Evolutionary conservation across 2,888 invertebrate species (phyloP), one percentile per base, ranked within the genome.

Genomic region (Thelaira solivaga): DNA sequence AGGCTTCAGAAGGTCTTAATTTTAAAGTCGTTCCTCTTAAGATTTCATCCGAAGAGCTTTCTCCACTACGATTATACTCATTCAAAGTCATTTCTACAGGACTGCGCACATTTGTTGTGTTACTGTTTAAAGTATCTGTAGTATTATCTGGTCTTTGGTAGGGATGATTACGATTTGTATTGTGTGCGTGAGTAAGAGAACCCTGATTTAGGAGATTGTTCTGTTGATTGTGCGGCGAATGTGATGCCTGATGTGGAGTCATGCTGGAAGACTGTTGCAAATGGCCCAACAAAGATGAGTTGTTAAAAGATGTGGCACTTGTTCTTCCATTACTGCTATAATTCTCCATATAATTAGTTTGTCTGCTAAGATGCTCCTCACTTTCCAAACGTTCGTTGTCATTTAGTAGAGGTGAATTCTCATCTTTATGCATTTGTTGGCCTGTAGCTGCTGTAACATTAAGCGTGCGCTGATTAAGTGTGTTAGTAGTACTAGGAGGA

Each of bases 1-100:
- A 79, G 62, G 85, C 69, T 20, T 86, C 86, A 1, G 85, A 81
- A 0, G 85, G 77, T 5, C 87, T 84, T 36, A 88, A 85, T 73
- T 88, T 88, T n/a, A 86, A 82, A 7, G 87, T 86, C 1, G 86
- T 84, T 24, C 87, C 85, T 11, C 88, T 83, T 65, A 89, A 74
- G 76, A 85, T 80, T 67, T 86, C 88, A 29, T 87, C 87, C 11
- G 86, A 45, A 0, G 73, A 69, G 16, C 59, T 59, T 83, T 64
- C 84, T 1, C 45, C 83, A 29, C 81, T 80, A 31, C 88, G 86
- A 75, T 89, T 88, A 80, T 88, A 89, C 80, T 89, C 88, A 73
- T 89, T 89, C 43, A 89, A 83, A 8, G 88, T 89, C 81, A 89
- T 88, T 73, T 89, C 88, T 3, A 85, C 86, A 29, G 87, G 86